These are phyloP conservation scores for Epinotia demarniana DNA, from an alignment of 2,888 invertebrate species.

Conservation along the genomic window DNA sequence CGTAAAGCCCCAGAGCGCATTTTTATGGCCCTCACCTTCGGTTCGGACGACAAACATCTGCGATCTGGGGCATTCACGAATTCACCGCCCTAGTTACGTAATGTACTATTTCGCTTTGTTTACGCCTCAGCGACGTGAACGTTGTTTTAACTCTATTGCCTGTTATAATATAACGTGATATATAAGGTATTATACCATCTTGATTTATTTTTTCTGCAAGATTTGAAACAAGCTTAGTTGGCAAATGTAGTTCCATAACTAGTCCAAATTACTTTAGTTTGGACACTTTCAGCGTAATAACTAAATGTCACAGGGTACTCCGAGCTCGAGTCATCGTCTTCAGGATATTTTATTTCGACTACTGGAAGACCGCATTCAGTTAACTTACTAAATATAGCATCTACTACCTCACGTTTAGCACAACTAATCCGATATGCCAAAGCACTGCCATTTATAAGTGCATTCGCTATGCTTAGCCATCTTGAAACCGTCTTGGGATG, in stretches of 20 bases:
- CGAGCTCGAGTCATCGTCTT: background rate
- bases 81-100: too few species aligned
- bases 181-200: too few species aligned
- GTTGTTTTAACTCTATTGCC: too few species aligned
- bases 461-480: constrained; percentile 21
- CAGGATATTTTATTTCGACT: background rate
- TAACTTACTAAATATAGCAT: background rate
- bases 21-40: too few species aligned
- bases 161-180: too few species aligned
- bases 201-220: background rate
- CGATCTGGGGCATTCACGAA: too few species aligned
- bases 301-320: background rate
- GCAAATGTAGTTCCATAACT: constrained; percentile 63
- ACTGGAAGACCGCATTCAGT: background rate
- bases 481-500: constrained; percentile 1
- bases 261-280: constrained; percentile 53
- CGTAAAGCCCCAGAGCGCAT: too few species aligned
- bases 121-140: too few species aligned
- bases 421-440: background rate
- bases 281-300: background rate
- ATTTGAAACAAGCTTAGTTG: constrained; percentile 47
- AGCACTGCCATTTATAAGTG: constrained; percentile 34
- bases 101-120: too few species aligned
- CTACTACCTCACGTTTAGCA: background rate
- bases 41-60: too few species aligned